Conservation (phyloP, 2,888 invertebrate species). For the Chrysolina americana region DNA sequence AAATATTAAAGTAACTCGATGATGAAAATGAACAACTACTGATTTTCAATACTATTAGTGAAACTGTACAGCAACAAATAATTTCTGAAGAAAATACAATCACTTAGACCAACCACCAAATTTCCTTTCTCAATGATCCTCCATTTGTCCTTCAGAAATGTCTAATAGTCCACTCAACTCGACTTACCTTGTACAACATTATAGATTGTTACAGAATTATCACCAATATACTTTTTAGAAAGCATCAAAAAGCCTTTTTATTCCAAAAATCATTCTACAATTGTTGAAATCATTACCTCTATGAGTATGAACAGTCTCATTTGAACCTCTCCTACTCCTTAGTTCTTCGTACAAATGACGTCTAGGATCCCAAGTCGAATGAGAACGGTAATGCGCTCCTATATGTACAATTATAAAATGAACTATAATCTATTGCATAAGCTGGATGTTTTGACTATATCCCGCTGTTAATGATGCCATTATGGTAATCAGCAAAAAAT, state of each 20-base stretch:
- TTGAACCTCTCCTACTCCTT: conserved; percentile 80
- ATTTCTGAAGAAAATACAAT: too few relatives aligned
- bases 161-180: too few relatives aligned
- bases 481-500: conserved; percentile 44
- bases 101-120: too few relatives aligned
- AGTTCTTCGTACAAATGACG: conserved; percentile 92
- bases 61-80: too few relatives aligned
- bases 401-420: conserved; percentile 55
- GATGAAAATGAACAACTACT: too few relatives aligned
- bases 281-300: conserved; percentile 64
- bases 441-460: conserved; percentile 39
- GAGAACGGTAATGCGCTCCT: conserved; percentile 71
- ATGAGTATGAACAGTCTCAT: conserved; percentile 77
- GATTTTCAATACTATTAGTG: too few relatives aligned
- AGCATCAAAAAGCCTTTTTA: conserved; percentile 39
- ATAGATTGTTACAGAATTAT: background rate
- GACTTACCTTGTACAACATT: background rate
- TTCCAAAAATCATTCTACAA: conserved; percentile 39
- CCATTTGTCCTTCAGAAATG: too few relatives aligned
- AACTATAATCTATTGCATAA: conserved; percentile 45
- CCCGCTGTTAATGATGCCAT: conserved; percentile 47
- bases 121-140: too few relatives aligned
- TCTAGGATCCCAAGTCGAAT: conserved; percentile 92
- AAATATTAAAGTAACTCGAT: too few relatives aligned
- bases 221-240: conserved; percentile 26